Base-by-base conservation (phyloP, 2,797 vertebrate genomes). In the Micromesistius poutassou region DNA sequence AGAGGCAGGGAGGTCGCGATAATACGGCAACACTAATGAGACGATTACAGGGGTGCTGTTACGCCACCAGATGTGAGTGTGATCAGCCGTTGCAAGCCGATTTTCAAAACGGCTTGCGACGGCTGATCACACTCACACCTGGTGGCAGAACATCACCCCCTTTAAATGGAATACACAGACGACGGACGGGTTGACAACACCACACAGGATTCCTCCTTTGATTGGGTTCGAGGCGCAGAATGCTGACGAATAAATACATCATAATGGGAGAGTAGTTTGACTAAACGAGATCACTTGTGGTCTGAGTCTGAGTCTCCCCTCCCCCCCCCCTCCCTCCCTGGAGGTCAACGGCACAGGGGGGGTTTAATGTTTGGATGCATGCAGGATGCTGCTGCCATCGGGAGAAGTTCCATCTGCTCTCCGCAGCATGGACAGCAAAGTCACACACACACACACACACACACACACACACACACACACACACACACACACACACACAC, bases 381-480 rank as follows among this genome's bases (percentile, higher is more conserved):
- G 90, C 86, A 88, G 89, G 90, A 92, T 85, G 90, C 90, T 87
- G 84, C 87, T 88, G 88, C 90, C 87, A 90, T 82, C 66, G 35
- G 76, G 87, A 93, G 81, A 80, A 87, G 84, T 91, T 83, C 89
- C 91, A 93, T 92, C 91, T 92, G 91, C 85, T 87, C 16, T 10
- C 0, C 25, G 86, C 70, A 73, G 25, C 71, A 68, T 3, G 72
- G 76, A 81, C 76, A 83, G 82, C 79, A 73, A 79, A 77, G 82
- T 74, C 68, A 50, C 33, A 75, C 73, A 71, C 81, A 62, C 42
- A 83, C 4, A 36, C 30, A 66, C 19, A 42, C 28, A 36, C 30
- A 16, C 74, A 85, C 79, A 76, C 82, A 76, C 50, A 74, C 9
- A 40, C 68, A 50, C 33, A 75, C 73, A 71, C 81, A 62, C 42